phyloP scores from a whole-genome alignment of 2,797 vertebrate species.

The Bufotes viridis region DNA sequence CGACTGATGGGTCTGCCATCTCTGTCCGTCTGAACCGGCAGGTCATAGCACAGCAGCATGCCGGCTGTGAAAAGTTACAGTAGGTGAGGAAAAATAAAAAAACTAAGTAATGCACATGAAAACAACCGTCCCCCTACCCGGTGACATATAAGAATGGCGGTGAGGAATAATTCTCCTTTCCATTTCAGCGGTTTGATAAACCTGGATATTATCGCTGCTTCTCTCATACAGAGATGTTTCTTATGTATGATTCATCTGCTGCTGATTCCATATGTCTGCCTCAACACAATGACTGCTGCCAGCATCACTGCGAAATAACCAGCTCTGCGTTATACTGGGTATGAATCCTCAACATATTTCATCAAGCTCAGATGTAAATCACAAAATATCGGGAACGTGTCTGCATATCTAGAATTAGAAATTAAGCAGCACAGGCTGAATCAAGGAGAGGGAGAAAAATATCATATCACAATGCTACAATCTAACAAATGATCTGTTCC shows the following conservation, averaged over 20 bases:
- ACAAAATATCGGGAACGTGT: background rate
- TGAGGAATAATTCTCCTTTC: background rate
- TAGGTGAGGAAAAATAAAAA: background rate
- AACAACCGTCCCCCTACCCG: background rate
- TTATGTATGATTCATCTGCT: slow-evolving; percentile 9
- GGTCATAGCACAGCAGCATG: slow-evolving; percentile 87
- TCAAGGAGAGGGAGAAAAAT: background rate
- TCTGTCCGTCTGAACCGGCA: slow-evolving; percentile 86
- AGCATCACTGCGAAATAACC: background rate
- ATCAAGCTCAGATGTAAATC: background rate
- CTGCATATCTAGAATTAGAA: background rate
- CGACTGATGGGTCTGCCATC: slow-evolving; percentile 86
- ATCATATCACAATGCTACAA: background rate
- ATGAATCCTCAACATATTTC: background rate
- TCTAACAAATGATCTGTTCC: background rate
- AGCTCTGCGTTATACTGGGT: background rate
- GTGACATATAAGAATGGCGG: background rate
- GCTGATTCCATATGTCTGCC: slow-evolving; percentile 25
- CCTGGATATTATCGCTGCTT: background rate
- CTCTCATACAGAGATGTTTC: slow-evolving; percentile 1
- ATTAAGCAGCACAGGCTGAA: background rate
- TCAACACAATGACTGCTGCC: slow-evolving; percentile 18
- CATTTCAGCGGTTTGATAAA: slow-evolving; percentile 15
- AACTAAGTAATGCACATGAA: background rate
- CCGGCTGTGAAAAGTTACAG: slow-evolving; percentile 77